phyloP scores from a whole-genome alignment of 2,113 vertebrate species.

The Salvelinus namaycush region DNA sequence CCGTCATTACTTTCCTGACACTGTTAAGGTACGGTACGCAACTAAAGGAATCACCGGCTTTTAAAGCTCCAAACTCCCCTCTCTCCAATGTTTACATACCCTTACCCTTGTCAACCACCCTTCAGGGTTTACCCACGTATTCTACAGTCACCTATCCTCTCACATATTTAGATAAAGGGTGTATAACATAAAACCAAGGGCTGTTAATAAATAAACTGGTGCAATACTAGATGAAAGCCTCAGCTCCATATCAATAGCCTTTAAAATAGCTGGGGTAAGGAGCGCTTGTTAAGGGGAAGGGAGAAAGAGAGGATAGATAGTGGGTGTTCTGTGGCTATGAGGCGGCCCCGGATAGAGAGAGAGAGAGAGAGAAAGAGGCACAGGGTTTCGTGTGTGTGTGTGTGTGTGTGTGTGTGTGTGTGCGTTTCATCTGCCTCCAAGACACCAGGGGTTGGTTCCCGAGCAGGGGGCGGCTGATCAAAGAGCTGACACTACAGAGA shows the following conservation, averaged over 20 bases:
- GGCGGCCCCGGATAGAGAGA: constrained; percentile 55
- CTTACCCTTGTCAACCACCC: neutral
- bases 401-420: neutral
- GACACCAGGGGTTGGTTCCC: constrained; percentile 56
- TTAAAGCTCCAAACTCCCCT: neutral
- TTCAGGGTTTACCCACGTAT: neutral
- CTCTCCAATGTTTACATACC: neutral
- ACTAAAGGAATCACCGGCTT: no score
- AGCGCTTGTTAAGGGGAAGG: constrained; percentile 44
- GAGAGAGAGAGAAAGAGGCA: neutral
- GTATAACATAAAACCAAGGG: constrained; percentile 14
- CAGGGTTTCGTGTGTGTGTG: neutral
- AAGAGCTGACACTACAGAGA: constrained; percentile 64
- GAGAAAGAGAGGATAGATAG: constrained; percentile 42
- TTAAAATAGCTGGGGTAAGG: constrained; percentile 56
- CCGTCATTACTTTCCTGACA: neutral
- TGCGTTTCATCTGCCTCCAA: constrained; percentile 71
- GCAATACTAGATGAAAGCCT: constrained; percentile 53
- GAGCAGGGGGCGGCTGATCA: constrained; percentile 52
- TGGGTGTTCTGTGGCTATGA: constrained; percentile 65
- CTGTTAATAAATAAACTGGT: constrained; percentile 48
- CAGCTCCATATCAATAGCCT: constrained; percentile 50
- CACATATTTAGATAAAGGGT: neutral
- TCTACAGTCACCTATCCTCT: neutral
- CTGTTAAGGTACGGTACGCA: neutral